A percentile compares a stretch with the other conserved stretches of the same genome.
Evolutionary conservation across 2,113 vertebrate species (phyloP).

Genomic region (Dryoscopus gambensis): DNA sequence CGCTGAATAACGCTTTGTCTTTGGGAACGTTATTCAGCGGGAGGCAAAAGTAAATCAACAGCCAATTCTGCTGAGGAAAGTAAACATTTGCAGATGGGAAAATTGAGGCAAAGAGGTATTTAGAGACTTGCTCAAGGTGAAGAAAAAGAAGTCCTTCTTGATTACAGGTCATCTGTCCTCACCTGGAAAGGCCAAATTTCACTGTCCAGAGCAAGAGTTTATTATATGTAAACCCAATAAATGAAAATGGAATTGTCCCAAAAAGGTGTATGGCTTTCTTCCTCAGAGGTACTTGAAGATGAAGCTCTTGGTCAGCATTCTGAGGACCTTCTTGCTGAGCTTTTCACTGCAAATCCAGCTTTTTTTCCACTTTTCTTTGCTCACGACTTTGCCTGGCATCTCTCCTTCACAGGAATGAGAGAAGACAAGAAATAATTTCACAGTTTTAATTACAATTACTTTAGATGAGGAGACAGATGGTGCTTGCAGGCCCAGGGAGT

Average conservation of each 20-base stretch:
- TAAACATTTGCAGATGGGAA: conserved; percentile 31
- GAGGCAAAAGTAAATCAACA: conserved; percentile 33
- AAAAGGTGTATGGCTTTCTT: not conserved
- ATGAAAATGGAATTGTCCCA: not conserved
- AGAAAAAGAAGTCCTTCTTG: not conserved
- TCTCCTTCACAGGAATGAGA: not conserved
- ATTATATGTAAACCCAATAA: not conserved
- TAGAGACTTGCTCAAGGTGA: not conserved
- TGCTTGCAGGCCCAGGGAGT: not conserved
- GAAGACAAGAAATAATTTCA: not conserved
- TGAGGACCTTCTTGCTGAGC: not conserved
- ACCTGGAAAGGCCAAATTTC: not conserved
- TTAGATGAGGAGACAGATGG: not conserved
- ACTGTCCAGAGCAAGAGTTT: not conserved
- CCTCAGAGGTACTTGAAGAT: not conserved
- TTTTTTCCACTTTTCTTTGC: not conserved
- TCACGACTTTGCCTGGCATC: not conserved
- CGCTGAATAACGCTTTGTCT: not conserved
- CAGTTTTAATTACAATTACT: not conserved
- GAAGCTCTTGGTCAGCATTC: not conserved
- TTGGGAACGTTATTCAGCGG: not conserved
- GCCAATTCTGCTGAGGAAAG: conserved; percentile 3
- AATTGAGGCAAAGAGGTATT: not conserved
- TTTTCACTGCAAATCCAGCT: not conserved
- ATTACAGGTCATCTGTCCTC: not conserved